Evolutionary conservation across 2,888 invertebrate genomes (phyloP).

Genomic region (Schizaphis graminum): DNA sequence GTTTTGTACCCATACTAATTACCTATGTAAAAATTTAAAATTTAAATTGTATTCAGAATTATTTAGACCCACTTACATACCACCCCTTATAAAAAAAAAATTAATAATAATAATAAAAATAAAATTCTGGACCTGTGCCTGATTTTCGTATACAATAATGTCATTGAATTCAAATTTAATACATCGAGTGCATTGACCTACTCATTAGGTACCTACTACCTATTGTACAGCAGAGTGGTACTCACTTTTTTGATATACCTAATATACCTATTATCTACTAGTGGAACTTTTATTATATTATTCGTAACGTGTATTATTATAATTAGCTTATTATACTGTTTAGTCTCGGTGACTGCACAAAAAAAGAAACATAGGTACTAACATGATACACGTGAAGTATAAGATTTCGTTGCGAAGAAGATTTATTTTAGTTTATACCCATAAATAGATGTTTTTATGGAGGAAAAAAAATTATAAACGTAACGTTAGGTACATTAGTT

Average conservation of each 20-base stretch:
- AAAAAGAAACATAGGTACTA: neutral
- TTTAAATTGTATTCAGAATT: too few relatives aligned
- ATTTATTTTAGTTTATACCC: neutral
- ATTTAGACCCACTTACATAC: too few relatives aligned
- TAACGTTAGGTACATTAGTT: slow-evolving; percentile 6
- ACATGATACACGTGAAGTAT: neutral
- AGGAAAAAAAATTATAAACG: neutral
- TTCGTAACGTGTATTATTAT: neutral
- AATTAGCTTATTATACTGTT: neutral
- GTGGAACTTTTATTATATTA: neutral
- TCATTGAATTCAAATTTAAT: too few relatives aligned
- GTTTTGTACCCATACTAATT: too few relatives aligned
- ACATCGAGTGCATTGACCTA: too few relatives aligned
- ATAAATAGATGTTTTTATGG: neutral
- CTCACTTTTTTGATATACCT: neutral
- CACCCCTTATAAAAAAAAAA: too few relatives aligned
- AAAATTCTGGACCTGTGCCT: too few relatives aligned
- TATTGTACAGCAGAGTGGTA: too few relatives aligned
- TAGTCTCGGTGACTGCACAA: neutral
- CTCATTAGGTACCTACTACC: too few relatives aligned
- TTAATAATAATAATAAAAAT: too few relatives aligned
- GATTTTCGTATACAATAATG: too few relatives aligned
- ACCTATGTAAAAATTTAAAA: too few relatives aligned
- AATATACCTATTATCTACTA: neutral
- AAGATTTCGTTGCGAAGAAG: neutral